Conservation (phyloP, 1,140 invertebrate genomes). For the Ridgeia piscesae region DNA sequence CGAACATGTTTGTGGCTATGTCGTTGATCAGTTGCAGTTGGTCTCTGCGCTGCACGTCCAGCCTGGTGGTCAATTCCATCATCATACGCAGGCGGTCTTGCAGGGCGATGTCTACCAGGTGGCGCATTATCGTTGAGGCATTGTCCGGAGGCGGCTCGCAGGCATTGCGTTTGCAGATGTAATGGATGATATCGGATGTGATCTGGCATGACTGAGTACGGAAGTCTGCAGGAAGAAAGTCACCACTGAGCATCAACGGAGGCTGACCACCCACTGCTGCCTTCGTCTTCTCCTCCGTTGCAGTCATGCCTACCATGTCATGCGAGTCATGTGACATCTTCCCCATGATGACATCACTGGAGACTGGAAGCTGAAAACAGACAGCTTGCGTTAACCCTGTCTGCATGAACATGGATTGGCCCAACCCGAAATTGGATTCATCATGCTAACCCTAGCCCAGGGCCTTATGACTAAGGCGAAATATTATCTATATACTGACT, state of each 20-base stretch:
- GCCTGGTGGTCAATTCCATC: background rate
- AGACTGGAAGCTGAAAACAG: background rate
- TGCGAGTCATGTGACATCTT: background rate
- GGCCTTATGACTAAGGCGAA: too few relatives aligned
- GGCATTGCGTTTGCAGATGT: conserved; percentile 21
- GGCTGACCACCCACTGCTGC: background rate
- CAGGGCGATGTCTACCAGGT: conserved; percentile 25
- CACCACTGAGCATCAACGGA: conserved; percentile 17
- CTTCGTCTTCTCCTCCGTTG: background rate
- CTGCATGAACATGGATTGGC: too few relatives aligned
- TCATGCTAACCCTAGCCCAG: too few relatives aligned
- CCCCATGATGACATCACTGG: background rate
- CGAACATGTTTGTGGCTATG: conserved; percentile 27
- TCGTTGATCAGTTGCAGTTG: conserved; percentile 10
- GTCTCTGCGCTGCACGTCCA: conserved; percentile 12
- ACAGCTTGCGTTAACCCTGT: too few relatives aligned
- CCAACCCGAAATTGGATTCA: too few relatives aligned
- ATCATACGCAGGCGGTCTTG: conserved; percentile 20
- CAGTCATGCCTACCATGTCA: background rate
- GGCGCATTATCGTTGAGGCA: conserved; percentile 23
- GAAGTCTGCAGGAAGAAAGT: conserved; percentile 24
- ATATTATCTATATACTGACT: too few relatives aligned
- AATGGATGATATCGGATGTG: conserved; percentile 24
- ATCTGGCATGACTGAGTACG: conserved; percentile 22
- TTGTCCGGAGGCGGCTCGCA: conserved; percentile 21